Evolutionary conservation across 2,797 vertebrate genomes (phyloP).

Genomic region (Eutrigla gurnardus): DNA sequence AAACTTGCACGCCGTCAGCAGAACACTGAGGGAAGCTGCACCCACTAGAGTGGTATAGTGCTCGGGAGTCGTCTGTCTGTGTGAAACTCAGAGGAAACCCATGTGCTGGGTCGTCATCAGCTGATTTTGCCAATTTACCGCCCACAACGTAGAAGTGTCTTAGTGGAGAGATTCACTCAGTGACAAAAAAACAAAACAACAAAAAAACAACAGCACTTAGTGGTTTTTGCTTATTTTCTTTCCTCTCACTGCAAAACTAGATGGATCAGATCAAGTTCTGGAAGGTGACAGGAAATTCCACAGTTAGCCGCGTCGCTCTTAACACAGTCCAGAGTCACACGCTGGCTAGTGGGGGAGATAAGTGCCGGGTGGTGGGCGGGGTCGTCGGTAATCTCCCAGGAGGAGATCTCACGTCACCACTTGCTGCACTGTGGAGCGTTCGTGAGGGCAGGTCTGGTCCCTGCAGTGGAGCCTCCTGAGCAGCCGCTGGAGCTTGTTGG

Average conservation of each 20-base stretch:
- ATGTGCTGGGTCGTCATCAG: conserved; percentile 5
- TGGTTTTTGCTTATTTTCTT: conserved; percentile 73
- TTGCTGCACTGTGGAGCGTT: conserved; percentile 89
- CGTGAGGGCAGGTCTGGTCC: conserved; percentile 86
- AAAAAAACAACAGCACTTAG: conserved; percentile 79
- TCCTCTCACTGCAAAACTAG: conserved; percentile 55
- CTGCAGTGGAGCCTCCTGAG: conserved; percentile 90
- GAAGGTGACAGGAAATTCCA: conserved; percentile 80
- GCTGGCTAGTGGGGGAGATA: conserved; percentile 65
- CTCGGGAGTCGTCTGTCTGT: background rate
- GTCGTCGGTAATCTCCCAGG: conserved; percentile 27
- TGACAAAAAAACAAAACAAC: conserved; percentile 43
- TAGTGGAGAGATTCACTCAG: conserved; percentile 60
- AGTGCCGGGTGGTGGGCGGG: conserved; percentile 62
- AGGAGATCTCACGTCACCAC: conserved; percentile 85
- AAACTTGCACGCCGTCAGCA: conserved; percentile 28
- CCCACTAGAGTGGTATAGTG: background rate
- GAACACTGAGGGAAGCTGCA: conserved; percentile 13
- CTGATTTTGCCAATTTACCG: conserved; percentile 42
- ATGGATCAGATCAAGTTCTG: conserved; percentile 60
- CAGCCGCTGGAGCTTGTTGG: conserved; percentile 89
- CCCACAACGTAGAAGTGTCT: conserved; percentile 56
- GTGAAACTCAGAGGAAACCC: conserved; percentile 12
- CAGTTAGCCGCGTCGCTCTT: conserved; percentile 66
- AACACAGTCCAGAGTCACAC: conserved; percentile 70